Conservation (phyloP, 2,888 invertebrate species). For the Esperia sulphurella region DNA sequence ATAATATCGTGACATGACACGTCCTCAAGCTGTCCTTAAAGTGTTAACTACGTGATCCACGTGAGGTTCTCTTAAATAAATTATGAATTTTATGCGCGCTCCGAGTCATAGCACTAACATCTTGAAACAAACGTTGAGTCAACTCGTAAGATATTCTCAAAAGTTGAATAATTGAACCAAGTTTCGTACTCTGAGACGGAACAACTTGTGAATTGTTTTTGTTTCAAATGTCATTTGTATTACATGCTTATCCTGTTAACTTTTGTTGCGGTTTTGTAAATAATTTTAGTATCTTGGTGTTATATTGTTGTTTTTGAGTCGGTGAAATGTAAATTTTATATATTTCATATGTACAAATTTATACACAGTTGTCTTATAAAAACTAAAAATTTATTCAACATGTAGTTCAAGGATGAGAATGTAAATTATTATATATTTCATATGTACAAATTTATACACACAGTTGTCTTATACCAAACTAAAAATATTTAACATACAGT, state of each 20-base stretch:
- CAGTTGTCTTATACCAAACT: too few species aligned
- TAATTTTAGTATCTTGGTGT: not conserved
- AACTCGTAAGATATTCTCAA: not conserved
- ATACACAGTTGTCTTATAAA: too few species aligned
- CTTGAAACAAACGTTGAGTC: not conserved
- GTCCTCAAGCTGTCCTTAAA: too few species aligned
- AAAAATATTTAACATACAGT: too few species aligned
- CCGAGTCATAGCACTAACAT: not conserved
- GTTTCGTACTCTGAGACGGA: conserved; percentile 3
- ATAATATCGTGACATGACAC: too few species aligned
- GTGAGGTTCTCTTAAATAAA: not conserved
- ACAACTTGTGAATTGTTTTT: conserved; percentile 4
- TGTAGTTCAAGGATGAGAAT: too few species aligned
- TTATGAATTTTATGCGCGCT: not conserved
- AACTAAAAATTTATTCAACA: too few species aligned
- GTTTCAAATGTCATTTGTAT: conserved; percentile 5
- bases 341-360: too few species aligned
- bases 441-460: too few species aligned
- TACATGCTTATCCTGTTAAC: not conserved
- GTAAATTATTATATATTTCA: too few species aligned
- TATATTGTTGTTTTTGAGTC: not conserved
- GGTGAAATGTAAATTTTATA: too few species aligned
- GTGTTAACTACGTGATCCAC: too few species aligned
- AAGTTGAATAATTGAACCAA: conserved; percentile 4
- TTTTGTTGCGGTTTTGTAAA: not conserved